Percentiles rank a stretch among this genome's conserved stretches.
phyloP scores from a whole-genome alignment of 1,140 invertebrate species.

The Papilio polytes region DNA sequence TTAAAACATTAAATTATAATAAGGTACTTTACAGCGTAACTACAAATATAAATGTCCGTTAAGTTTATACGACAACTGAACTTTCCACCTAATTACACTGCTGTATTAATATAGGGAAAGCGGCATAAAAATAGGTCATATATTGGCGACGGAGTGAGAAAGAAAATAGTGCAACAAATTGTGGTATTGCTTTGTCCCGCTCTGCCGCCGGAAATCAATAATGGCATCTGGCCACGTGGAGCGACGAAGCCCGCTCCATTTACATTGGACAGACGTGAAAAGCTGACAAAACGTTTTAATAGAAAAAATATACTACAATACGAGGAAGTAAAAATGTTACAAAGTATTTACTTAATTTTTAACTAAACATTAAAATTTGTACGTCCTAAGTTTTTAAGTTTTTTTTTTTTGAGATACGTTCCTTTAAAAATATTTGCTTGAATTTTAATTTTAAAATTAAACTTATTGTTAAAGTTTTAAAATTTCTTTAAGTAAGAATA shows the following conservation, averaged over 20 bases:
- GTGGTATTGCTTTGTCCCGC: constrained; percentile 72
- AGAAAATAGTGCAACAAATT: constrained; percentile 83
- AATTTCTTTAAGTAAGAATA: background rate
- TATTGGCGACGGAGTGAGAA: constrained; percentile 77
- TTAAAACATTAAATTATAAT: background rate
- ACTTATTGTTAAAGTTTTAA: background rate
- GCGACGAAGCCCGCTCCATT: constrained; percentile 75
- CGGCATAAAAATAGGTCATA: constrained; percentile 84
- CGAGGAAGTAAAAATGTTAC: too few species aligned
- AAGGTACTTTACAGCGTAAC: background rate
- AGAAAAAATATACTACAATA: too few species aligned
- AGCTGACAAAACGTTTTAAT: constrained; percentile 36
- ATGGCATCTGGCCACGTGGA: constrained; percentile 81
- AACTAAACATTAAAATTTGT: too few species aligned
- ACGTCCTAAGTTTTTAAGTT: too few species aligned
- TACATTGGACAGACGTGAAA: constrained; percentile 65
- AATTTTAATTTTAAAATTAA: background rate
- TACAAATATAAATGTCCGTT: constrained; percentile 54
- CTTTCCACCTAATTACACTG: constrained; percentile 81
- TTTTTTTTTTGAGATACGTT: too few species aligned
- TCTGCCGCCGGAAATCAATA: constrained; percentile 82
- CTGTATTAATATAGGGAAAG: constrained; percentile 82
- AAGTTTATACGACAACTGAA: constrained; percentile 66
- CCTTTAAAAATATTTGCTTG: too few species aligned
- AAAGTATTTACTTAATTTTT: too few species aligned